These are phyloP conservation scores for Caenorhabditis inopinata DNA, from an alignment of 1,140 invertebrate genomes.

Conservation along the genomic window DNA sequence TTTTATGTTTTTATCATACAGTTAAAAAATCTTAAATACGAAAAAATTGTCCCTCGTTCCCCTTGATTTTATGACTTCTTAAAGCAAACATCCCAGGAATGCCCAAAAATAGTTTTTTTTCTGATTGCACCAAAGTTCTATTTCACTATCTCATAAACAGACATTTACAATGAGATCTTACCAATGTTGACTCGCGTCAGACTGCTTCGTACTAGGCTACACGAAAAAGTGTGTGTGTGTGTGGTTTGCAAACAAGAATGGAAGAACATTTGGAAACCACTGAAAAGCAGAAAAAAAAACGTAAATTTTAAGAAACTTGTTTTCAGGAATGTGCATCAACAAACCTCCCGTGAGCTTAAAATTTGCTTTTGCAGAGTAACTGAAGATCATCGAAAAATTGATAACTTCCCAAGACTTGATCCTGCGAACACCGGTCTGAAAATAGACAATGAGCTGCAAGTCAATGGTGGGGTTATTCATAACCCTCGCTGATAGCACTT, in stretches of 20 bases:
- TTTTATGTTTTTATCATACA: not conserved
- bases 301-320: not conserved
- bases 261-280: not conserved
- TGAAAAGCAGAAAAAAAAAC: not conserved
- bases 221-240: too few relatives aligned
- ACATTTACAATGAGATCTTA: not conserved
- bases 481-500: too few relatives aligned
- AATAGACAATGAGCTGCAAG: too few relatives aligned
- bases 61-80: not conserved
- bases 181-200: too few relatives aligned
- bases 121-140: not conserved
- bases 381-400: too few relatives aligned
- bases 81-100: not conserved
- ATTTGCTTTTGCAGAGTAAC: too few relatives aligned
- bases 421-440: too few relatives aligned
- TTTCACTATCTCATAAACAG: conserved; percentile 16
- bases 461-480: not conserved
- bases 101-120: not conserved
- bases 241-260: not conserved
- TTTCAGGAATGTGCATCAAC: not conserved
- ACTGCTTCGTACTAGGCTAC: too few relatives aligned
- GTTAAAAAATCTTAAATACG: not conserved
- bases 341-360: not conserved
- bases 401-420: too few relatives aligned
- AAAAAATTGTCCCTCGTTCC: not conserved